Evolutionary conservation across 53 echinoderm and acorn worm genomes (phyloP), one percentile per base, ranked within the genome.

Genomic region (Apostichopus leukothele): DNA sequence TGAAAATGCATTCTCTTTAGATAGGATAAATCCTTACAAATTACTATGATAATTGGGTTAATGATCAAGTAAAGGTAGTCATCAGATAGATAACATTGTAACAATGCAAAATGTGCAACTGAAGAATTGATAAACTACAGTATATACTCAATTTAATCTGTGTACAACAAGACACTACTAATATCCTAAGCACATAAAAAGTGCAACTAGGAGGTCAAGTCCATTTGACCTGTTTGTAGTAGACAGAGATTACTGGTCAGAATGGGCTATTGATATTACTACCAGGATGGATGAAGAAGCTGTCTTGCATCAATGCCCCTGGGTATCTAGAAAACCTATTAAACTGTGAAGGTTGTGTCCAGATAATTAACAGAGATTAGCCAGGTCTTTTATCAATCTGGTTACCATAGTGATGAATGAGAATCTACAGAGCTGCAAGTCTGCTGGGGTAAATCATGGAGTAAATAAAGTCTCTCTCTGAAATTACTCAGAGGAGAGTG

Each of bases 231-330:
- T n/a, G 18, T 59, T 57, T 54, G 79, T 51, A 39, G 16, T 39
- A 39, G 39, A 55, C n/a, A 55, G 55, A 52, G 59, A 81, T 81
- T 54, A 59, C 22, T 14, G 81, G 19, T 81, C 5, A 81, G 55
- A 54, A 54, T 20, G 55, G 80, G 53, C 10, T 80, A 54, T 80
- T 23, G 59, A 21, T 80, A 51, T 80, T 7, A 57, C 53, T 57
- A 59, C 25, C 20, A 68, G 14, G 16, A 68, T 53, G 39, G 39
- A 39, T 39, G 39, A 39, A 39, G 39, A 3, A 39, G 39, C 3
- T 39, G 80, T 52, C 59, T 7, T 80, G 80, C 80, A 50, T 80
- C 55, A 80, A 57, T 80, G 80, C 80, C 80, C 80, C 53, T 80
- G 80, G 80, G 59, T 54, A 80, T 80, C 19, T 27, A 76, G 6